Conservation (phyloP, 2,113 vertebrate species). For the Eulemur macaco region DNA sequence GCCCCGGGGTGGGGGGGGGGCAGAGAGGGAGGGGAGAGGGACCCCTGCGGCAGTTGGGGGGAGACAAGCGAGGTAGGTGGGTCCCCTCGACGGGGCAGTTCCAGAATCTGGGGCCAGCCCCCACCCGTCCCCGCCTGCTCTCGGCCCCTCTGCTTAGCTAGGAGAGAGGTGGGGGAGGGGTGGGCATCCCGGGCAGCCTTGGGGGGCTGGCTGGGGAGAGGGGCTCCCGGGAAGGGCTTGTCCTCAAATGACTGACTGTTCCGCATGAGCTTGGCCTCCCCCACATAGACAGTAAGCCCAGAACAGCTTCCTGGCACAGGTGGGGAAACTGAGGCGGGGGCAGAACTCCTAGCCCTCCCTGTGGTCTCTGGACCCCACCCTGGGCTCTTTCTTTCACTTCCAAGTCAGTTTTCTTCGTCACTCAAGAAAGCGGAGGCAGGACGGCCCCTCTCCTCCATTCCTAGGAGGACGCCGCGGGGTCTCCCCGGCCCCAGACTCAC, state of each 20-base stretch:
- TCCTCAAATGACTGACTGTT: fast-evolving
- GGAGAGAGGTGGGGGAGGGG: neutral
- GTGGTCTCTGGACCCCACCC: neutral
- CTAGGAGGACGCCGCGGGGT: fast-evolving
- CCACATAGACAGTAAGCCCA: too few species aligned
- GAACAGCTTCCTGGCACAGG: neutral
- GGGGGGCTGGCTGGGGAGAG: too few species aligned
- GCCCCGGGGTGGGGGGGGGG: neutral
- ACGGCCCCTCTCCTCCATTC: fast-evolving
- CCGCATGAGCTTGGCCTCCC: neutral
- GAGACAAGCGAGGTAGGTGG: neutral
- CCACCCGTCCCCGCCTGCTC: too few species aligned
- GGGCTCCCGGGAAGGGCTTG: neutral
- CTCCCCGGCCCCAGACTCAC: constrained; percentile 84
- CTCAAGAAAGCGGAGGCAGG: fast-evolving
- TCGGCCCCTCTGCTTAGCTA: too few species aligned
- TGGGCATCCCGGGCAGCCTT: neutral
- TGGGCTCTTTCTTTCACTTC: neutral
- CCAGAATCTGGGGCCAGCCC: neutral
- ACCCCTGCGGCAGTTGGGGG: neutral
- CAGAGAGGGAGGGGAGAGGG: neutral
- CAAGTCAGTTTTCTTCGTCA: too few species aligned
- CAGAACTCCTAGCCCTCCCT: too few species aligned
- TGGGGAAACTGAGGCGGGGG: neutral
- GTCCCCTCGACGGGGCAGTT: neutral